Evolutionary conservation across 1,140 invertebrate species (phyloP), one percentile per base, ranked within the genome.

Genomic region (Drosophila littoralis): DNA sequence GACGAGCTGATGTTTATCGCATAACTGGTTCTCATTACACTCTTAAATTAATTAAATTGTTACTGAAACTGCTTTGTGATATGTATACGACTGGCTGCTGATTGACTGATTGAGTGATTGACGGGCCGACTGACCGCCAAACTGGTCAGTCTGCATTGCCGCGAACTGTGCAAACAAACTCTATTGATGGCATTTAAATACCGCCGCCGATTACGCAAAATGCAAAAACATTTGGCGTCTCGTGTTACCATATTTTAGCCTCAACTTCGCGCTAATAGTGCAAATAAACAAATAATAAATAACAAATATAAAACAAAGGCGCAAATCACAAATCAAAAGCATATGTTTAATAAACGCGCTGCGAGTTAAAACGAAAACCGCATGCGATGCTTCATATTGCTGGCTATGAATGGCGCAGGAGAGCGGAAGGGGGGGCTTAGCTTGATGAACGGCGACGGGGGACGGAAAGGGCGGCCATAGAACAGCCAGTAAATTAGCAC

Each of bases 41-140:
- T 66, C 69, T 76, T 67, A 79, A 81, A 79, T 90, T 91, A 88
- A 91, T 91, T 83, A 91, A 91, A 89, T 89, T 84, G 85, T 89
- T 89, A 84, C 77, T 75, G 68, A 82, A 77, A 74, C 76, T 48
- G 67, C 45, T 80, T 57, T 70, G 55, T 74, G 81, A 81, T 74
- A 77, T n/a, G n/a, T n/a, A n/a, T 69, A 73, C 77, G 75, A 67
- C 75, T 74, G 64, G 8, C 73, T 59, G 78, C 46, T 71, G 75
- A 64, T 70, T 83, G 79, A 71, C 40, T 68, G 79, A 60, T 15
- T 28, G 45, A 40, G 32, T 5, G 32, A 65, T 75, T 57, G 69
- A 80, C 63, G 54, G 51, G 79, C 42, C 55, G 58, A 28, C 55
- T 57, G 12, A 55, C 32, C 38, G 43, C 1, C 51, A 45, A 54